Percentiles rank a stretch among this genome's conserved stretches.
These are phyloP conservation scores for Agrochola lychnidis DNA, from an alignment of 2,888 invertebrate genomes.

Conservation along the genomic window DNA sequence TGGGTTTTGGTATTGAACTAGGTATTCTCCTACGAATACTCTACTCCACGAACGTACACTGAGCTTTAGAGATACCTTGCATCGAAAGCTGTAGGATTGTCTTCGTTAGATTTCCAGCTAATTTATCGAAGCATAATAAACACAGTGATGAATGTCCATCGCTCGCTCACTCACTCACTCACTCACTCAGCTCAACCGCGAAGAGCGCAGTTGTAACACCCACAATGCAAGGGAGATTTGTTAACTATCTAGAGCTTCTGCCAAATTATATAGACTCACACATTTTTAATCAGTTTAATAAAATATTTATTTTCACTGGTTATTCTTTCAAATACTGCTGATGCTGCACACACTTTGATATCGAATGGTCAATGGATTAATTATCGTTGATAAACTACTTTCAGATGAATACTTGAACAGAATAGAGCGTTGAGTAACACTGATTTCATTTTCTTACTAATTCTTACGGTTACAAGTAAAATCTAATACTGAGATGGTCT, in stretches of 20 bases:
- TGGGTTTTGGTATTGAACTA: not conserved
- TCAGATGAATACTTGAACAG: not conserved
- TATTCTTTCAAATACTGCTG: not conserved
- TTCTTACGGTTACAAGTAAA: not conserved
- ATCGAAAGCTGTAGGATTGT: not conserved
- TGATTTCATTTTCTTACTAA: not conserved
- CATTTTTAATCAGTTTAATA: not conserved
- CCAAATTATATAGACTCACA: constrained; percentile 3
- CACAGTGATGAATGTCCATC: not conserved
- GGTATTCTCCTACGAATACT: not conserved
- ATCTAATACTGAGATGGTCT: not conserved
- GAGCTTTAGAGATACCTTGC: not conserved
- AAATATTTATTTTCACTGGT: not conserved
- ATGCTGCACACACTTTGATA: not conserved
- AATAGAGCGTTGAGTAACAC: not conserved
- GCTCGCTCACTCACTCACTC: not conserved
- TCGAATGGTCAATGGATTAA: not conserved
- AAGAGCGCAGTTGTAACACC: not conserved
- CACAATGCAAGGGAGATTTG: not conserved
- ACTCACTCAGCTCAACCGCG: not conserved
- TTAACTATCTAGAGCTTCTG: not conserved
- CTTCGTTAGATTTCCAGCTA: not conserved
- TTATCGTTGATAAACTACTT: not conserved
- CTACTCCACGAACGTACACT: not conserved
- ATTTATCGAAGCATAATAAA: constrained; percentile 1